Conservation (phyloP, 2,113 vertebrate species). For the Rutilus rutilus region DNA sequence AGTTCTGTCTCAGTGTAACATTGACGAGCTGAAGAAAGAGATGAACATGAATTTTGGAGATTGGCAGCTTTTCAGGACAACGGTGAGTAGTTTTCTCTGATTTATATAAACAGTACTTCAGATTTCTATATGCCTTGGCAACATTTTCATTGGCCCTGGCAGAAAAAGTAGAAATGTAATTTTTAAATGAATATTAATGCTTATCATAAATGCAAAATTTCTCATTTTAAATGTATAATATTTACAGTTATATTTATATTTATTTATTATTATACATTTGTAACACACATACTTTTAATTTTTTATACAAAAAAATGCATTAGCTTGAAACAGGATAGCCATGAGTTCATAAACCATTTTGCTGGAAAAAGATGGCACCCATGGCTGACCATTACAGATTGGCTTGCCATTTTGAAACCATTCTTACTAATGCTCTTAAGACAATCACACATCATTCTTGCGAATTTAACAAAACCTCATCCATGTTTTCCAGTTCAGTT, state of each 20-base stretch:
- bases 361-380: not conserved
- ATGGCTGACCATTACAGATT: not conserved
- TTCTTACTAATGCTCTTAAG: not conserved
- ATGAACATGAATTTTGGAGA: constrained; percentile 99
- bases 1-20: constrained; percentile 93
- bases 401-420: not conserved
- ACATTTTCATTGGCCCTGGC: not conserved
- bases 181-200: too few relatives aligned
- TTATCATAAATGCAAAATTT: not conserved
- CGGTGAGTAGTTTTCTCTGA: constrained; percentile 73
- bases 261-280: not conserved
- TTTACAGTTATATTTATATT: too few relatives aligned
- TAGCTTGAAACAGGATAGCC: not conserved
- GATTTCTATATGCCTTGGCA: not conserved
- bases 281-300: not conserved
- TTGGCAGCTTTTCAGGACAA: constrained; percentile 96
- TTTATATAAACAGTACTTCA: not conserved
- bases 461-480: too few relatives aligned
- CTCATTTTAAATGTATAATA: not conserved
- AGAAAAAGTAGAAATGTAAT: not conserved
- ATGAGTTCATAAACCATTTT: not conserved
- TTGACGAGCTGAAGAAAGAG: constrained; percentile 97
- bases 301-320: not conserved
- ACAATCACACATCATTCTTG: not conserved
- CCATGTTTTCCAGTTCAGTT: not conserved